Conservation (phyloP, 2,888 invertebrate genomes). For the Seira musarum region DNA sequence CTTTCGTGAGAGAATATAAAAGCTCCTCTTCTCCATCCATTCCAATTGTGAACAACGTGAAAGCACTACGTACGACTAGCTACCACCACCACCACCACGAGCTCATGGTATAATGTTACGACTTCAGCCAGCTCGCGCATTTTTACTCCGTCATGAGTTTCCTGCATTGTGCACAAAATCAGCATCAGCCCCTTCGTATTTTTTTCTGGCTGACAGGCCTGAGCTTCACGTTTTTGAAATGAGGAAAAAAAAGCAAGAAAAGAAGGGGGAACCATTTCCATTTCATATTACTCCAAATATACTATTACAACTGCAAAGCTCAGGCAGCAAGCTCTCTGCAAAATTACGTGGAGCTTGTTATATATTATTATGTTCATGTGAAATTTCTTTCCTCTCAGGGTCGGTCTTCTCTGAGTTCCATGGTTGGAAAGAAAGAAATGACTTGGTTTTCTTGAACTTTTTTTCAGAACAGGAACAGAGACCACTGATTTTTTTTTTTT, state of each 20-base stretch:
- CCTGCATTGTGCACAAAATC: constrained; percentile 18
- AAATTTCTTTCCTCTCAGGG: constrained; percentile 22
- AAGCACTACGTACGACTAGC: no score
- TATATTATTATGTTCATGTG: no score
- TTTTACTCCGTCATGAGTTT: constrained; percentile 3
- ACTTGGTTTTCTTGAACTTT: no score
- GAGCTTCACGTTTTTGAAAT: no score
- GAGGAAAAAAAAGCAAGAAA: background rate
- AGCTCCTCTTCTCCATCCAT: constrained; percentile 7
- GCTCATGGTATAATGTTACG: constrained; percentile 35
- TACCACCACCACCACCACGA: no score
- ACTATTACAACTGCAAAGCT: no score
- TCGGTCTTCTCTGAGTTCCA: constrained; percentile 10
- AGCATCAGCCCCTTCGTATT: constrained; percentile 24
- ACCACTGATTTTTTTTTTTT: no score
- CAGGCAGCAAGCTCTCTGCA: no score
- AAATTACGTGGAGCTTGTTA: no score
- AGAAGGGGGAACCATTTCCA: constrained; percentile 38
- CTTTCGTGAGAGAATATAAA: constrained; percentile 48
- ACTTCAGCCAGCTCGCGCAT: background rate
- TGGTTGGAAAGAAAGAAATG: no score
- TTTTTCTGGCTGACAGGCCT: constrained; percentile 34
- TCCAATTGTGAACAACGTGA: no score
- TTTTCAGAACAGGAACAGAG: no score
- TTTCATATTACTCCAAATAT: constrained; percentile 13